Base-by-base conservation (phyloP, 2,797 vertebrate genomes). In the Chiroxiphia lanceolata region DNA sequence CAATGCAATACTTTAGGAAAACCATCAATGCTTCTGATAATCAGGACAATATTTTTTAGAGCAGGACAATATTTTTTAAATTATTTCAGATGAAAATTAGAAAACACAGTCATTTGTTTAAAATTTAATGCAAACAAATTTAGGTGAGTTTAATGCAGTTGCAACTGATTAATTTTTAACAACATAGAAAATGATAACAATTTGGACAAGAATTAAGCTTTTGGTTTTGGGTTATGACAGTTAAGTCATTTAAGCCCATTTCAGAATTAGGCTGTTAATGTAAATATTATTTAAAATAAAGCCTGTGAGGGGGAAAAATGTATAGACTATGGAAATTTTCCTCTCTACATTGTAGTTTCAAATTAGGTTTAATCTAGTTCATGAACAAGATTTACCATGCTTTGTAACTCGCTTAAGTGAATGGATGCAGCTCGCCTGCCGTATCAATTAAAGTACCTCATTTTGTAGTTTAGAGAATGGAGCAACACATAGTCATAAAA, bases 301-400 rank as follows among this genome's bases (percentile, higher is more conserved):
- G 17, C 1, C 11, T 51, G 9, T 6, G 11, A 22, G 5, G 2
- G 4, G 9, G 8, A 3, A n/a, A 44, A 77, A 44, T 22, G 0
- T 16, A 16, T 2, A 40, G 14, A 25, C 2, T 38, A 20, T 0
- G 3, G 22, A 69, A 15, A 17, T 27, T 70, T 88, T 36, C 56
- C 29, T 33, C n/a, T 64, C 36, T 70, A 16, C 7, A 1, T 13
- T 70, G 22, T 51, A 38, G 16, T 78, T 93, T 86, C 33, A 89
- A 72, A 51, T 83, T 36, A 74, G 25, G 5, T 56, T 82, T 74
- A 56, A 84, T 48, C 14, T 81, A 59, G 27, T 44, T 59, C 77
- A 42, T 67, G 74, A 81, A 29, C 18, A 64, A 74, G 45, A 47
- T 31, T 81, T 63, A 2, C 45, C 10, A 11, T 42, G 36, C 21